These are phyloP conservation scores for Apamea sordens DNA, from an alignment of 2,888 invertebrate species.

Conservation along the genomic window DNA sequence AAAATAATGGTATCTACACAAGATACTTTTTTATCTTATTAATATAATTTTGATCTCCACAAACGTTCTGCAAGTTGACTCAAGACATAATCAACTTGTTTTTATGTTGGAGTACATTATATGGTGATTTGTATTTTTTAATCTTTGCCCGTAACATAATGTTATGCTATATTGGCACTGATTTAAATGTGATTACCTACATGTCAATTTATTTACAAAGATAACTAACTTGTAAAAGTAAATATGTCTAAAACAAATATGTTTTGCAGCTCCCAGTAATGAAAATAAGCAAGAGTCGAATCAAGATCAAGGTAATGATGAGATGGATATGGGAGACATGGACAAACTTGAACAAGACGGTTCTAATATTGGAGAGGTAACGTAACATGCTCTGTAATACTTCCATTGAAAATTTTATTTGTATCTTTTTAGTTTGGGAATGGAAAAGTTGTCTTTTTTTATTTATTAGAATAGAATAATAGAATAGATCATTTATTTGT, in stretches of 20 bases:
- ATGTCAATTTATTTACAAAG: neutral
- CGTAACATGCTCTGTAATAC: neutral
- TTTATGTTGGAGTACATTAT: constrained; percentile 85
- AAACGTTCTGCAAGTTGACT: constrained; percentile 86
- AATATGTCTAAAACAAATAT: constrained; percentile 32
- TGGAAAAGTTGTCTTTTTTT: neutral
- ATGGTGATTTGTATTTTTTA: constrained; percentile 56
- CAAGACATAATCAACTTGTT: constrained; percentile 83
- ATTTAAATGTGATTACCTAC: constrained; percentile 63
- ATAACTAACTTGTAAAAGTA: neutral
- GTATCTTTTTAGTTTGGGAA: neutral
- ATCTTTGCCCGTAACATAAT: constrained; percentile 35
- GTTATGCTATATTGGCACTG: constrained; percentile 48
- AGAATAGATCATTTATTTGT: too few relatives aligned
- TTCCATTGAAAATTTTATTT: neutral
- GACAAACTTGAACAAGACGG: constrained; percentile 88
- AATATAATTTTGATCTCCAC: constrained; percentile 74
- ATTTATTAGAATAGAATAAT: too few relatives aligned
- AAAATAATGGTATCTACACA: constrained; percentile 76
- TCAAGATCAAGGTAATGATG: constrained; percentile 84
- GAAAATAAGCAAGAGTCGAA: constrained; percentile 81
- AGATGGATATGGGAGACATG: constrained; percentile 89
- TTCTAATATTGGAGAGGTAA: constrained; percentile 87
- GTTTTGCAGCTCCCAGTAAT: constrained; percentile 67
- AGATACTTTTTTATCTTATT: neutral